These are phyloP conservation scores for Falco punctatus DNA, from an alignment of 2,113 vertebrate species.

Conservation along the genomic window DNA sequence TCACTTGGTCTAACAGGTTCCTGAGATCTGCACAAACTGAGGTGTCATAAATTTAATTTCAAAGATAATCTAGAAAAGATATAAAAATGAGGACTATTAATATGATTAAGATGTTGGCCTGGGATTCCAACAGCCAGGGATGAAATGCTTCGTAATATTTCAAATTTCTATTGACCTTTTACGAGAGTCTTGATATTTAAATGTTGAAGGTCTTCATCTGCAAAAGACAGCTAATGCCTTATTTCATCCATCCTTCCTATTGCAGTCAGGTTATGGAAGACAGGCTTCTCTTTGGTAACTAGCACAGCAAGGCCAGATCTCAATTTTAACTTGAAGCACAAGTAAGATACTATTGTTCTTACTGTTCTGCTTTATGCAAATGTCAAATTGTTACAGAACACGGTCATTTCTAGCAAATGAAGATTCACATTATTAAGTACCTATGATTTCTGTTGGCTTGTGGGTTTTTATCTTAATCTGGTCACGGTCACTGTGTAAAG, in stretches of 20 bases:
- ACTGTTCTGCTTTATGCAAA: conserved; percentile 9
- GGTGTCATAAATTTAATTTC: not conserved
- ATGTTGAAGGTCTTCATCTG: not conserved
- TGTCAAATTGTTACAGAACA: not conserved
- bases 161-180: not conserved
- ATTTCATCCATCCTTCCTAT: not conserved
- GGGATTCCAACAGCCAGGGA: not conserved
- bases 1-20: not conserved
- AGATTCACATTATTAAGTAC: not conserved
- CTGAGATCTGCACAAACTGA: not conserved
- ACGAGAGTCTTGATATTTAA: not conserved
- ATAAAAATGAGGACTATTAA: not conserved
- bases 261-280: not conserved
- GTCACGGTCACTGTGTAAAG: not conserved
- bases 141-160: not conserved
- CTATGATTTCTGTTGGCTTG: not conserved
- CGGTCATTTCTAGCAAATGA: not conserved
- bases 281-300: not conserved
- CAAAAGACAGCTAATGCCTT: not conserved
- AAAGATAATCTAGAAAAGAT: not conserved
- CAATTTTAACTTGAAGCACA: not conserved
- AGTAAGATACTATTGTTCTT: not conserved
- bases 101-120: not conserved
- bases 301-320: not conserved
- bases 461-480: not conserved